These are phyloP conservation scores for Drosophila varians DNA, from an alignment of 1,140 invertebrate genomes.

Conservation along the genomic window DNA sequence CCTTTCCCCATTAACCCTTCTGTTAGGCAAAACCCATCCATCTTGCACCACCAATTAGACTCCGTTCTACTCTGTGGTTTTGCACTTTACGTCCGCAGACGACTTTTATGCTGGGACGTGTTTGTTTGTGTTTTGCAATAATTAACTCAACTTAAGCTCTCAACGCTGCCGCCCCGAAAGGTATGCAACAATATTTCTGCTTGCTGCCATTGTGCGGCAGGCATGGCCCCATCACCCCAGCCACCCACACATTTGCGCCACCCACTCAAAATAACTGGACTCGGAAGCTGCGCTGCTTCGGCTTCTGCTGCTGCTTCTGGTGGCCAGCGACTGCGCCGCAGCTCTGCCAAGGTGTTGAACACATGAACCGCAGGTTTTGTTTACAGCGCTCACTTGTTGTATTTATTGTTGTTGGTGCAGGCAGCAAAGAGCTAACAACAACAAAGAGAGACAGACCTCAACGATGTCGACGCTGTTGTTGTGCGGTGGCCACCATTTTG, in stretches of 20 bases:
- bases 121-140: slow-evolving; percentile 62
- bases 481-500: slow-evolving; percentile 78
- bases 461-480: slow-evolving; percentile 56
- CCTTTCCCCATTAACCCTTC: slow-evolving; percentile 15
- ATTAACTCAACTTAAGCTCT: slow-evolving; percentile 75
- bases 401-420: slow-evolving; percentile 44
- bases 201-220: slow-evolving; percentile 18
- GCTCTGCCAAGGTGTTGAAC: slow-evolving; percentile 72
- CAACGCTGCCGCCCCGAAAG: slow-evolving; percentile 40
- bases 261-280: slow-evolving; percentile 33
- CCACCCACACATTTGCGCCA: slow-evolving; percentile 1
- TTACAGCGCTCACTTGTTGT: slow-evolving; percentile 64
- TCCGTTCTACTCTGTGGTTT: slow-evolving; percentile 32
- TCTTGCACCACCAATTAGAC: slow-evolving; percentile 40
- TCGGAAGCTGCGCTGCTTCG: slow-evolving; percentile 8
- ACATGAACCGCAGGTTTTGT: slow-evolving; percentile 81
- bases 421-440: slow-evolving; percentile 19
- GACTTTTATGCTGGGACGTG: slow-evolving; percentile 34
- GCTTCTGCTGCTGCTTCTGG: slow-evolving; percentile 8
- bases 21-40: slow-evolving; percentile 2
- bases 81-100: slow-evolving; percentile 35
- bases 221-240: neutral
- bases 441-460: slow-evolving; percentile 45
- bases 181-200: slow-evolving; percentile 74
- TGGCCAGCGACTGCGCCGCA: slow-evolving; percentile 42